Base-by-base conservation (phyloP, 1,140 invertebrate genomes). In the Rhagoletis zephyria region DNA sequence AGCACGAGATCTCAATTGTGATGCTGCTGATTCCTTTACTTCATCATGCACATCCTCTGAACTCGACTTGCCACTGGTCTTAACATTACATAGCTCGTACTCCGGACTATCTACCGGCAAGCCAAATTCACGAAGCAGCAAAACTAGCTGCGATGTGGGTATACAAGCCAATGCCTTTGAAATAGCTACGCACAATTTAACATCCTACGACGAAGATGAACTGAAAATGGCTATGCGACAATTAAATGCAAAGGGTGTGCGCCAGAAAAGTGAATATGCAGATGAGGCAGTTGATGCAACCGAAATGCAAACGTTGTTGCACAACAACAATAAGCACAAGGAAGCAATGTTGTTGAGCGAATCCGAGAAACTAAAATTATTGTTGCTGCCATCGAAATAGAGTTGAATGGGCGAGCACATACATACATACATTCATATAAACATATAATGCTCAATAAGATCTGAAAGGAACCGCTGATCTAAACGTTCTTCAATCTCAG, bases 121-220 rank as follows among this genome's bases (percentile, higher is more conserved):
- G 74, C 93, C 94, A 85, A 93, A 94, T 86, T 93, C 92, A 3
- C 94, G 94, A 1, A 93, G 92, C 65, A 93, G 92, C 88, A 94
- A 93, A 88, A 93, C 90, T 48, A 93, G 93, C 87, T 92, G 93
- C 85, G 94, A 95, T 88, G 94, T 94, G 40, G 94, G 94, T 85
- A 94, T 94, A 16, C 95, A 95, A 89, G 94, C 94, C 0, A 95
- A 94, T 90, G 95, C 94, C 0, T 93, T 94, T 88, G 95, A 95
- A 90, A 95, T 95, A 59, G 94, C 94, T 3, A 95, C 94, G 14
- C 94, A 95, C 89, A 95, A 94, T 1, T 91, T 94, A 6, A 87
- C 88, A 48, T 88, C 89, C 59, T 92, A 89, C 87, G 91, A 89
- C 9, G 90, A 91, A 14, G 91, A 91, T n/a, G 92, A 93, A n/a